phyloP scores from a whole-genome alignment of 2,888 invertebrate genomes.

The Beris morrisii region DNA sequence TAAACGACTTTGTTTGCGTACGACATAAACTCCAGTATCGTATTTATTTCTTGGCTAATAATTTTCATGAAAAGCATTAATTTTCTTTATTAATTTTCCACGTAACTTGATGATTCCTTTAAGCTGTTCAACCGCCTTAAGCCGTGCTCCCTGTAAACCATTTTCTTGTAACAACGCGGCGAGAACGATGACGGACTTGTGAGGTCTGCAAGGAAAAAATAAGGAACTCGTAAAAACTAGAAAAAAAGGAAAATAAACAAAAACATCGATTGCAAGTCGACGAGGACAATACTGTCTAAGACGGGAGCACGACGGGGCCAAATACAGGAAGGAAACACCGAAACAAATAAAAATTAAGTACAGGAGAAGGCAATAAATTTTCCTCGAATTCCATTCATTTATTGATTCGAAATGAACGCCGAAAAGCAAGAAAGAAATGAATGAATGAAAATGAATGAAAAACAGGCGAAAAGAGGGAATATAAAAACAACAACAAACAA shows the following conservation, averaged over 20 bases:
- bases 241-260: constrained; percentile 18
- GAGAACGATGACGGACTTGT: no score
- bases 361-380: constrained; percentile 8
- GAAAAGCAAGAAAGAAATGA: constrained; percentile 5
- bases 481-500: neutral
- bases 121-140: constrained; percentile 11
- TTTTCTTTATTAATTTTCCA: constrained; percentile 1
- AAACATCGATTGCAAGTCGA: constrained; percentile 11
- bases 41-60: neutral
- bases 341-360: constrained; percentile 5
- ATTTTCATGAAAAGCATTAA: constrained; percentile 15
- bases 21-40: neutral
- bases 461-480: neutral
- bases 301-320: no score
- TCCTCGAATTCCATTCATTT: neutral
- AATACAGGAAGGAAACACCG: no score
- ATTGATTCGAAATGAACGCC: constrained; percentile 14
- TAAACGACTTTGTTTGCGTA: constrained; percentile 7
- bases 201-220: constrained; percentile 2
- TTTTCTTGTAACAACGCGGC: no score
- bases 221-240: constrained; percentile 5
- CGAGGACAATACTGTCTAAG: no score
- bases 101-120: neutral
- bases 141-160: neutral
- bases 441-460: constrained; percentile 20